Evolutionary conservation across 2,888 invertebrate genomes (phyloP).

Genomic region (Melitaea athalia): DNA sequence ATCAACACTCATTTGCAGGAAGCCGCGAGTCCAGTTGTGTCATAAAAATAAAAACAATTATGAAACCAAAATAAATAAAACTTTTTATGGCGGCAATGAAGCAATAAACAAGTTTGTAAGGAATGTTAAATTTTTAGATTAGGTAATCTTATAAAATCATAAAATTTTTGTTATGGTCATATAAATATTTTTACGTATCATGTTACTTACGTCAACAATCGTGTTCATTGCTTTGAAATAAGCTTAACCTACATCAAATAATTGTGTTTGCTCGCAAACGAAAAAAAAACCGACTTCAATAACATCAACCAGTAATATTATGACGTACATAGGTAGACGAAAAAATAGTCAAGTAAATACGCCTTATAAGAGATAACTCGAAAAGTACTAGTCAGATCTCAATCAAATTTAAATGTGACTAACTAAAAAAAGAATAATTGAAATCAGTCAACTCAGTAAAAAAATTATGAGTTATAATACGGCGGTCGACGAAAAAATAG

Average conservation of each 20-base stretch:
- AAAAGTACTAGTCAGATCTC: too few species aligned
- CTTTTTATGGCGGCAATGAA: conserved; percentile 14
- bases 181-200: conserved; percentile 20
- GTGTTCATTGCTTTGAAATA: conserved; percentile 14
- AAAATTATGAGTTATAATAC: too few species aligned
- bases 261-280: too few species aligned
- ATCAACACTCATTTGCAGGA: neutral
- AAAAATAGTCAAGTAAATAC: too few species aligned
- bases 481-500: too few species aligned
- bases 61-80: neutral
- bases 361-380: too few species aligned
- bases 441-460: too few species aligned
- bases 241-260: neutral
- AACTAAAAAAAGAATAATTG: too few species aligned
- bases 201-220: conserved; percentile 25
- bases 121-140: conserved; percentile 30
- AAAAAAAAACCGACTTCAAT: too few species aligned
- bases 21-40: neutral
- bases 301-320: too few species aligned
- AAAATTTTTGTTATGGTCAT: conserved; percentile 30
- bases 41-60: neutral
- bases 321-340: too few species aligned
- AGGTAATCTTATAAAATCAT: conserved; percentile 28
- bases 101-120: conserved; percentile 27
- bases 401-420: too few species aligned